phyloP scores from a whole-genome alignment of 2,113 vertebrate species.

The Oncorhynchus gorbuscha region DNA sequence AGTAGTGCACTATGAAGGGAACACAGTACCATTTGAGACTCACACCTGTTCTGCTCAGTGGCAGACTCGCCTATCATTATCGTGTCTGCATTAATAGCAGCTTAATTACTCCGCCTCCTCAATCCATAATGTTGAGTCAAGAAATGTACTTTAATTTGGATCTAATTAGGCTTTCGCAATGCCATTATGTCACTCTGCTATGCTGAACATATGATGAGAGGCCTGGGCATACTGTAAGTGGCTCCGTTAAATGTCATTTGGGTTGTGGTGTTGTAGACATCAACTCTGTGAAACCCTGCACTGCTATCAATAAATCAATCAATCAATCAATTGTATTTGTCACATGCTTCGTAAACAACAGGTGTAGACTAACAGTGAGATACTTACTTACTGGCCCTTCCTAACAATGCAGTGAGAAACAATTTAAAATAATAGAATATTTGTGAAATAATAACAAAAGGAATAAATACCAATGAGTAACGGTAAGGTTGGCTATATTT shows the following conservation, averaged over 20 bases:
- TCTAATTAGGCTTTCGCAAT: slow-evolving; percentile 60
- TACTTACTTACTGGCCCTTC: too few species aligned
- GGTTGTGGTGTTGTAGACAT: slow-evolving; percentile 3
- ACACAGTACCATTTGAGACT: too few species aligned
- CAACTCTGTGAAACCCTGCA: slow-evolving; percentile 16
- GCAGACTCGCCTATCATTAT: slow-evolving; percentile 53
- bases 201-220: slow-evolving; percentile 39
- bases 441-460: too few species aligned
- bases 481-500: too few species aligned
- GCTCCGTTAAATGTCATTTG: not conserved
- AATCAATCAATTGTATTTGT: too few species aligned
- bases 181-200: slow-evolving; percentile 43
- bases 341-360: too few species aligned
- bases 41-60: slow-evolving; percentile 32
- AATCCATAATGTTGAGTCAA: slow-evolving; percentile 64
- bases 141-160: slow-evolving; percentile 64
- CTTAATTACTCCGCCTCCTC: slow-evolving; percentile 60
- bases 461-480: too few species aligned
- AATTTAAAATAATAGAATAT: too few species aligned
- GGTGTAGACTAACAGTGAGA: too few species aligned
- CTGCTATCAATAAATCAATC: too few species aligned
- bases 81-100: slow-evolving; percentile 56
- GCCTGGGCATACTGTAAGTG: not conserved
- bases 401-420: too few species aligned
- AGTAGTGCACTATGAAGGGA: too few species aligned